Evolutionary conservation across 2,797 vertebrate genomes (phyloP).

Genomic region (Macropodus opercularis): DNA sequence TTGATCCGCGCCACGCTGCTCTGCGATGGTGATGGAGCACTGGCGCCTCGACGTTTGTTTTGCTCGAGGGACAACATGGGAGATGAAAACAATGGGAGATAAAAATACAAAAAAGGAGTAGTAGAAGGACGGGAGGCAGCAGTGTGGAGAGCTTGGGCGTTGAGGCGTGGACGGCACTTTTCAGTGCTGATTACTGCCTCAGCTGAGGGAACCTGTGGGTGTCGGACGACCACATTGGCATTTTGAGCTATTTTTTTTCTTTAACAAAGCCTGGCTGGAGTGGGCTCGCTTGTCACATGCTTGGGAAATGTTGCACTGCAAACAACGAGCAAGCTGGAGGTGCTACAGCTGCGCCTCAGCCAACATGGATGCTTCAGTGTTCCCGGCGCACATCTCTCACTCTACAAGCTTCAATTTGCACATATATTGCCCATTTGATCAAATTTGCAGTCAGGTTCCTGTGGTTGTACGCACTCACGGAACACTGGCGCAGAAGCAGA

Average conservation of each 20-base stretch:
- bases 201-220: slow-evolving; percentile 53
- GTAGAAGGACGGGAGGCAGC: slow-evolving; percentile 32
- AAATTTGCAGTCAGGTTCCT: slow-evolving; percentile 22
- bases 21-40: slow-evolving; percentile 19
- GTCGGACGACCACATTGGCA: slow-evolving; percentile 54
- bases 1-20: slow-evolving; percentile 36
- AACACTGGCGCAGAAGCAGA: slow-evolving; percentile 33
- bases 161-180: slow-evolving; percentile 46
- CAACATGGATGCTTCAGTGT: slow-evolving; percentile 1
- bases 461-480: slow-evolving; percentile 20
- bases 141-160: slow-evolving; percentile 38
- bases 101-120: slow-evolving; percentile 12
- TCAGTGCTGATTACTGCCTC: slow-evolving; percentile 62
- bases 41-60: slow-evolving; percentile 52
- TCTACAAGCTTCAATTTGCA: neutral
- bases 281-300: slow-evolving; percentile 50
- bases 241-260: slow-evolving; percentile 55
- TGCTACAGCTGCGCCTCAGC: slow-evolving; percentile 1
- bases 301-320: slow-evolving; percentile 41
- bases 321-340: slow-evolving; percentile 33
- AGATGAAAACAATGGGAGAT: slow-evolving; percentile 54
- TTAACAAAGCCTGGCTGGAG: slow-evolving; percentile 50
- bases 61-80: slow-evolving; percentile 44
- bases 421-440: too few species aligned
- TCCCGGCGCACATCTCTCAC: neutral